Percentiles rank a stretch among this genome's conserved stretches.
Conservation (phyloP, 2,113 vertebrate genomes). For the Pteropus alecto region DNA sequence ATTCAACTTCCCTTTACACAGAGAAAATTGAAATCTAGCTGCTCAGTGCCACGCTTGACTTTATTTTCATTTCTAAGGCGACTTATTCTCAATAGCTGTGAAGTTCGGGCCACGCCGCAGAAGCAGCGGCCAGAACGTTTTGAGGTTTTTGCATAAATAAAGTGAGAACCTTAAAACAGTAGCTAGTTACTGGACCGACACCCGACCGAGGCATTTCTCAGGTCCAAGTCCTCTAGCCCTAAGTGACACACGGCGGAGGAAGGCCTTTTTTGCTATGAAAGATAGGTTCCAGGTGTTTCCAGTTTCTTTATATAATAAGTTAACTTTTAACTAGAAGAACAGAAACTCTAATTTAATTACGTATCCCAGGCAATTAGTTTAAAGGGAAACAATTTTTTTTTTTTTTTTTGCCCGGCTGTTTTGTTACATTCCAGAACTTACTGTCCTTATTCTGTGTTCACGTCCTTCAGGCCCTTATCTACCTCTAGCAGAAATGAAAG, state of each 20-base stretch:
- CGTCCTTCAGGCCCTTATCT: rapidly evolving
- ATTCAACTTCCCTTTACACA: not conserved
- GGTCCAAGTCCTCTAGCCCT: not conserved
- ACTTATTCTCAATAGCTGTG: rapidly evolving
- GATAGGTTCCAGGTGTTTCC: rapidly evolving
- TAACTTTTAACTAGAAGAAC: not conserved
- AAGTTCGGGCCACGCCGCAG: rapidly evolving
- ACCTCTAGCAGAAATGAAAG: not conserved
- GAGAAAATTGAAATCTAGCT: rapidly evolving
- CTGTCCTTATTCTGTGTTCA: rapidly evolving
- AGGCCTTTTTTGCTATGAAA: not conserved
- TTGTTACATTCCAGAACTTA: not conserved
- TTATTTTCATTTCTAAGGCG: not conserved
- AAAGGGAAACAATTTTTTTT: not conserved
- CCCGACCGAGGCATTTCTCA: rapidly evolving
- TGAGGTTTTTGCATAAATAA: not conserved
- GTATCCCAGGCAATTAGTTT: not conserved
- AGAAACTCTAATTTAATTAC: not conserved
- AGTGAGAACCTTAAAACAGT: not conserved
- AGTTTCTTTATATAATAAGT: not conserved
- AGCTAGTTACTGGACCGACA: rapidly evolving
- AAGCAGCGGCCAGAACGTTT: not conserved
- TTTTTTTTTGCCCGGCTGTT: not conserved
- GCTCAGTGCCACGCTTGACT: rapidly evolving
- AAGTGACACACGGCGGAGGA: rapidly evolving